Conservation (phyloP, 2,888 invertebrate genomes). For the Acanthosepion esculentum region DNA sequence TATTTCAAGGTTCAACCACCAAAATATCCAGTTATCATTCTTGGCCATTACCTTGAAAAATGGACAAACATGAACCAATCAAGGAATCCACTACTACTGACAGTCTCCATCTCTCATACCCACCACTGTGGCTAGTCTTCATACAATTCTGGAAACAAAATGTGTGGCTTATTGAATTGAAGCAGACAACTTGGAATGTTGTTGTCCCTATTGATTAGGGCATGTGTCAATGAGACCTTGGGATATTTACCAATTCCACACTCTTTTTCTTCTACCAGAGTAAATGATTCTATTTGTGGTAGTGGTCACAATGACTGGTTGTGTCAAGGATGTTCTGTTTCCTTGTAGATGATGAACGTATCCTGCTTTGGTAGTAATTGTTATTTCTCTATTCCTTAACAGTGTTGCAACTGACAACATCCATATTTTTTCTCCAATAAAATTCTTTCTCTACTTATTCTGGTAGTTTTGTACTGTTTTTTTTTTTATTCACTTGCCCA, state of each 20-base stretch:
- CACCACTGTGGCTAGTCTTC: neutral
- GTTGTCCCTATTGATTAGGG: slow-evolving; percentile 22
- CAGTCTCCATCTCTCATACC: neutral
- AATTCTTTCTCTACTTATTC: too few relatives aligned
- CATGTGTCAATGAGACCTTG: neutral
- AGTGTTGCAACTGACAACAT: too few relatives aligned
- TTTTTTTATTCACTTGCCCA: too few relatives aligned
- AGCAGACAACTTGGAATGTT: neutral
- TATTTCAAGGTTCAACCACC: neutral
- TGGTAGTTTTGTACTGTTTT: too few relatives aligned
- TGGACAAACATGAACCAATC: neutral
- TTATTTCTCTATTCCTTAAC: too few relatives aligned
- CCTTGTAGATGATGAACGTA: too few relatives aligned
- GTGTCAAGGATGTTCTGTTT: neutral
- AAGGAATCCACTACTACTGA: neutral
- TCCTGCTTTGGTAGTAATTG: too few relatives aligned
- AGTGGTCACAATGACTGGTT: neutral
- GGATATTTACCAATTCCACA: slow-evolving; percentile 12
- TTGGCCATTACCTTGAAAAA: neutral
- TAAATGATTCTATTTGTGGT: neutral
- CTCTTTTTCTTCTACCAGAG: neutral
- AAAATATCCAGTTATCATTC: neutral
- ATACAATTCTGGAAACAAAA: neutral
- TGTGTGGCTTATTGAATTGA: slow-evolving; percentile 8
- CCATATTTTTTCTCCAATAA: too few relatives aligned